Conservation (phyloP, 2,888 invertebrate genomes). For the Unio pictorum region DNA sequence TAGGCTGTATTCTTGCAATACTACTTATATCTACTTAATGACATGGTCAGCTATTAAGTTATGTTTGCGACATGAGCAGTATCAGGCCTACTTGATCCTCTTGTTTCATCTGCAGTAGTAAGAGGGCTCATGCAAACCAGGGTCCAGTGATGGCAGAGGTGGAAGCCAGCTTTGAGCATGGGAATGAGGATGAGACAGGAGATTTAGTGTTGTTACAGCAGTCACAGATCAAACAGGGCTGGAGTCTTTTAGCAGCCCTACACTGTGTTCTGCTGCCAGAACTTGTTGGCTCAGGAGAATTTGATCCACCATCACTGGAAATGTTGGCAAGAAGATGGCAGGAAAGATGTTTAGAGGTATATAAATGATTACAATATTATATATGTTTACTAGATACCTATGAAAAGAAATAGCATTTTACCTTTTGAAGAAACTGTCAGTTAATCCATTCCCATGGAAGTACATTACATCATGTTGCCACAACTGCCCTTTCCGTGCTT, state of each 20-base stretch:
- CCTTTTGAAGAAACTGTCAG: neutral
- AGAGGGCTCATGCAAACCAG: slow-evolving; percentile 21
- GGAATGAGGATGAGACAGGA: slow-evolving; percentile 46
- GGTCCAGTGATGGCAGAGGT: slow-evolving; percentile 38
- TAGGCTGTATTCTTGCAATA: too few species aligned
- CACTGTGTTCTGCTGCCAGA: slow-evolving; percentile 97
- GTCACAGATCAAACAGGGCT: slow-evolving; percentile 95
- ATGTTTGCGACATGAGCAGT: too few species aligned
- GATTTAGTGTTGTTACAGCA: slow-evolving; percentile 72
- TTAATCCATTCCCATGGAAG: neutral
- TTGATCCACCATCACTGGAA: slow-evolving; percentile 96
- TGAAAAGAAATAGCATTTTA: too few species aligned
- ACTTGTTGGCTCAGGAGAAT: slow-evolving; percentile 83
- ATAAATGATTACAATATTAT: neutral
- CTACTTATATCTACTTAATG: too few species aligned
- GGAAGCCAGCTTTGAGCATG: slow-evolving; percentile 27
- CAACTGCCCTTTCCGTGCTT: neutral
- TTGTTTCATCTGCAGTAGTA: slow-evolving; percentile 10
- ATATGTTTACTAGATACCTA: neutral
- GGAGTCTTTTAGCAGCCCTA: slow-evolving; percentile 95
- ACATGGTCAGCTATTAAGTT: too few species aligned
- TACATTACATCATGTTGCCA: neutral
- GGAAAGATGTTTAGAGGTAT: slow-evolving; percentile 95
- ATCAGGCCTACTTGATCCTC: neutral
- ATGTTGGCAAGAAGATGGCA: slow-evolving; percentile 99